phyloP scores from a whole-genome alignment of 2,113 vertebrate species.

The Strigops habroptila region DNA sequence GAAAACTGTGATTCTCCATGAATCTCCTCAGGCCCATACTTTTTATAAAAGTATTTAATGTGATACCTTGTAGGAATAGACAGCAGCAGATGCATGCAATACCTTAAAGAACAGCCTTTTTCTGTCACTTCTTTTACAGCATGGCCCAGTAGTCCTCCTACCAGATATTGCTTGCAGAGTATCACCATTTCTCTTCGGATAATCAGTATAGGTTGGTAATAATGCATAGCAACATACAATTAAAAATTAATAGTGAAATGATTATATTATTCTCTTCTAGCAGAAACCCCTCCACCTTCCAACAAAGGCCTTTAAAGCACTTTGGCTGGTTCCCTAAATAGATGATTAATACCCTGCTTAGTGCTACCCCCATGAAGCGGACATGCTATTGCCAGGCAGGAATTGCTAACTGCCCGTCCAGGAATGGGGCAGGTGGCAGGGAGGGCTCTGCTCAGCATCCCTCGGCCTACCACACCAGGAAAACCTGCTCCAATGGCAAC shows the following conservation, averaged over 20 bases:
- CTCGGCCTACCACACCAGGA: neutral
- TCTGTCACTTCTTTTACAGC: neutral
- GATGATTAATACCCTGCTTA: neutral
- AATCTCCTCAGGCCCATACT: neutral
- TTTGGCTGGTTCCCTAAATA: constrained; percentile 17
- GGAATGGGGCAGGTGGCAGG: neutral
- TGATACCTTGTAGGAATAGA: neutral
- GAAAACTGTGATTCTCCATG: neutral
- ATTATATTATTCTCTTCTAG: constrained; percentile 1
- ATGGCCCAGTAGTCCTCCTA: neutral
- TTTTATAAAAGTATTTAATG: neutral
- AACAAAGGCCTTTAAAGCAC: constrained; percentile 8
- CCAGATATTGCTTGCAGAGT: neutral
- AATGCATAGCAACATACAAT: constrained; percentile 24
- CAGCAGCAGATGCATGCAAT: neutral
- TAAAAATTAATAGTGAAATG: constrained; percentile 41
- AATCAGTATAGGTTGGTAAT: constrained; percentile 4
- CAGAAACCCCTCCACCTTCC: neutral
- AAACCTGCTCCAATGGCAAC: neutral
- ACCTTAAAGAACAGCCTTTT: neutral
- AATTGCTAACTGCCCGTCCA: neutral
- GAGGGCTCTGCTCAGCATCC: neutral
- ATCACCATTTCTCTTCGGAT: neutral
- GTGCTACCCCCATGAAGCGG: neutral
- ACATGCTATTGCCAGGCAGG: neutral